phyloP scores from a whole-genome alignment of 2,888 invertebrate species.

The Dryobotodes eremita region DNA sequence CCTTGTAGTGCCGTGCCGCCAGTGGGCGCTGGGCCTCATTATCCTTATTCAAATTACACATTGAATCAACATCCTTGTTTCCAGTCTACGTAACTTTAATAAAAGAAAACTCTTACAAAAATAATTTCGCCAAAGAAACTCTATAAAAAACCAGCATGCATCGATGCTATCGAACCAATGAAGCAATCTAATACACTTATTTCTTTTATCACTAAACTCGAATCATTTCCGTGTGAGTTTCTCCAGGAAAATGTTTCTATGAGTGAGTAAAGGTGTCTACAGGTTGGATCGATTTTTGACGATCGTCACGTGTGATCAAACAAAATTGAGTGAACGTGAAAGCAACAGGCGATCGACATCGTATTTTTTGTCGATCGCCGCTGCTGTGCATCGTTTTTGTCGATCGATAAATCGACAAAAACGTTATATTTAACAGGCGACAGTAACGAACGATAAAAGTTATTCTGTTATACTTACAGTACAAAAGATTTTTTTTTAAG shows the following conservation, averaged over 20 bases:
- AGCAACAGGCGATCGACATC: too few relatives aligned
- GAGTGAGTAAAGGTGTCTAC: constrained; percentile 8
- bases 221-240: constrained; percentile 55
- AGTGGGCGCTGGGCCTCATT: not conserved
- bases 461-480: not conserved
- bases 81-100: not conserved
- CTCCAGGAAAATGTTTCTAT: constrained; percentile 50
- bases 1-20: not conserved
- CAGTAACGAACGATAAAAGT: not conserved
- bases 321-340: not conserved
- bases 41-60: not conserved
- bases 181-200: constrained; percentile 33
- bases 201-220: constrained; percentile 38
- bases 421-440: not conserved
- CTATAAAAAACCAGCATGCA: not conserved
- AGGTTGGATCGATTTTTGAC: not conserved
- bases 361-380: not conserved
- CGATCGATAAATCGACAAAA: not conserved
- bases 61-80: too few relatives aligned
- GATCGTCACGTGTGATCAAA: not conserved
- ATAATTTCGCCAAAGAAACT: constrained; percentile 6
- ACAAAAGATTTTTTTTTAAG: too few relatives aligned
- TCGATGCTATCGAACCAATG: not conserved
- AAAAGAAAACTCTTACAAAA: not conserved
- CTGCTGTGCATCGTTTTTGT: not conserved